Evolutionary conservation across 2,797 vertebrate genomes (phyloP), one percentile per base, ranked within the genome.

Genomic region (Enteromius radiatus): DNA sequence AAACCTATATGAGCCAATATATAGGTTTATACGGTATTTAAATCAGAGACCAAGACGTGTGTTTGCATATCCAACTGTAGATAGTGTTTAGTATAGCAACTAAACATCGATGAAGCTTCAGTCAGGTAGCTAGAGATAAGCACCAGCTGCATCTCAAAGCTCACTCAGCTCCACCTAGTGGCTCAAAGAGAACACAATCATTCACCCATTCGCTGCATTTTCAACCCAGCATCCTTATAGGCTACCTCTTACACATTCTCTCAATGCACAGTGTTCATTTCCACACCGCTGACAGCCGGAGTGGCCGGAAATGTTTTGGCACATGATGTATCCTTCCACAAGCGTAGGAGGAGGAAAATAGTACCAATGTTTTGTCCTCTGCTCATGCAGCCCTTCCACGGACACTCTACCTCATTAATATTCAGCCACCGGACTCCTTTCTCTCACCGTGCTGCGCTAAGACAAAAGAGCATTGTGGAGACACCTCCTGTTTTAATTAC

Each of bases 401-500:
- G 91, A 93, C 91, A 92, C 92, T 90, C 91, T 89, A 87, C 86
- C 92, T 94, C 90, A 94, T 95, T 94, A 94, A 94, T 92, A 95
- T 95, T 92, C 94, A 76, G 90, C 70, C 82, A 88, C 90, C 90
- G 85, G 87, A 76, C 84, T 88, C 90, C 87, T 89, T 71, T 89
- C 90, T 76, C 89, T 68, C 87, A 87, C 89, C 76, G 84, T 86
- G 88, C 49, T 90, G 90, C 91, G 87, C 87, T 93, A 94, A 95
- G 93, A 95, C 94, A 95, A 95, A 95, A 92, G 92, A 86, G 67
- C 86, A 92, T 94, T 95, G 93, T 95, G 91, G 52, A 87, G 89
- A 88, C 90, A 87, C 92, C 93, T 94, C 93, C 94, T 94, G 93
- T 91, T 94, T 95, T 94, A 93, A 95, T 94, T 94, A 93, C 78